Conservation (phyloP, 2,888 invertebrate genomes). For the Macaria notata region DNA sequence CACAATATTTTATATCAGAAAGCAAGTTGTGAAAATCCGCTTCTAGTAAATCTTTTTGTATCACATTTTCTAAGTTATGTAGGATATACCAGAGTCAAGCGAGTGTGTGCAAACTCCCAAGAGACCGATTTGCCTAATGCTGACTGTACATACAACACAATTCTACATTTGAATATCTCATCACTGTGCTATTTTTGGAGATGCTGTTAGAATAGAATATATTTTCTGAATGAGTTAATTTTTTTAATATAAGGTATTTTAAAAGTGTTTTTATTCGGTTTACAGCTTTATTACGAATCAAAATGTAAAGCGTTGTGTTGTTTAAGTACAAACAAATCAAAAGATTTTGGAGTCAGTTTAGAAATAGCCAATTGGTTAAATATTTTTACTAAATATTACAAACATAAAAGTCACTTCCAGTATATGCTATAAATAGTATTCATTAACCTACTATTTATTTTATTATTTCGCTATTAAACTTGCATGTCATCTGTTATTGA, state of each 20-base stretch:
- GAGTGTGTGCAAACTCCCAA: constrained; percentile 23
- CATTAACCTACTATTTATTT: no score
- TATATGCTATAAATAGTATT: no score
- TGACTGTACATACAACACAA: constrained; percentile 58
- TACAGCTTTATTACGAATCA: neutral
- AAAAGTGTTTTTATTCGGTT: no score
- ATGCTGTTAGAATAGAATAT: constrained; percentile 1
- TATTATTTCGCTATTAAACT: no score
- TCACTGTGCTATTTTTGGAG: constrained; percentile 54
- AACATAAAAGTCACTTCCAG: no score
- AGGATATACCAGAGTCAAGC: neutral
- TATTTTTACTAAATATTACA: no score
- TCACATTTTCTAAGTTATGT: neutral
- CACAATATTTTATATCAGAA: constrained; percentile 17
- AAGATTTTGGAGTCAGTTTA: neutral
- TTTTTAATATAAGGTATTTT: neutral
- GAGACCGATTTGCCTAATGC: constrained; percentile 65
- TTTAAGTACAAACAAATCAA: neutral
- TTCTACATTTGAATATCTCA: constrained; percentile 62
- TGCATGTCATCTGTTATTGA: no score
- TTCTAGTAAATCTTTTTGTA: neutral
- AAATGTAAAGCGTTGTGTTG: neutral
- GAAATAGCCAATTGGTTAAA: neutral
- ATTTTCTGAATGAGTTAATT: neutral
- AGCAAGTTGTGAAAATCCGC: neutral